phyloP scores from a whole-genome alignment of 2,113 vertebrate genomes.

The Pelecanus crispus region DNA sequence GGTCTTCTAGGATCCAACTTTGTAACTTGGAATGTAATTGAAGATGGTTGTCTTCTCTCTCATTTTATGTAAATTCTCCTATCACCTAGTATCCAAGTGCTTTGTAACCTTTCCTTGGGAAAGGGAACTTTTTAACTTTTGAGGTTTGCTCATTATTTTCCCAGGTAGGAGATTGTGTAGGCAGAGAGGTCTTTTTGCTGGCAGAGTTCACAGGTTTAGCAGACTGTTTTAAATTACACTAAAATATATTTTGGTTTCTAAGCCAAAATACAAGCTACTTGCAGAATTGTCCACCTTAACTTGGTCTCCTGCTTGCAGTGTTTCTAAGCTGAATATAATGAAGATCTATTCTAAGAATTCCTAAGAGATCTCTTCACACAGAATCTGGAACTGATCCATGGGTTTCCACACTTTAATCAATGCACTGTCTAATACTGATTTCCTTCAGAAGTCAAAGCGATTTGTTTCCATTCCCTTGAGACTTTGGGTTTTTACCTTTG shows the following conservation, averaged over 20 bases:
- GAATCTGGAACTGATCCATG: constrained; percentile 35
- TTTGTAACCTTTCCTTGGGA: background rate
- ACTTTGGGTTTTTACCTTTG: constrained; percentile 20
- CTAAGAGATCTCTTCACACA: constrained; percentile 16
- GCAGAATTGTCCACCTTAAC: background rate
- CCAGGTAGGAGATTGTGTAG: background rate
- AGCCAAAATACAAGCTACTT: background rate
- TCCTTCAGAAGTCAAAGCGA: constrained; percentile 25
- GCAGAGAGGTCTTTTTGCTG: background rate
- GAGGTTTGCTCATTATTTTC: background rate
- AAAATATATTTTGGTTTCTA: background rate
- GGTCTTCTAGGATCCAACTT: background rate
- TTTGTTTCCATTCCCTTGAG: constrained; percentile 41
- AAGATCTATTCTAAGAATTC: constrained; percentile 38
- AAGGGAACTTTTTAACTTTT: background rate
- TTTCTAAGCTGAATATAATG: constrained; percentile 28
- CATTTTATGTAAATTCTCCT: background rate
- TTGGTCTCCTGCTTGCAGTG: background rate
- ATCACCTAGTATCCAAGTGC: background rate
- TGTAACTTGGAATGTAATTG: background rate
- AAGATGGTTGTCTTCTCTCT: background rate
- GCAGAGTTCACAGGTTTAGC: background rate
- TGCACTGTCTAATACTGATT: constrained; percentile 20
- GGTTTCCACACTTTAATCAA: constrained; percentile 37
- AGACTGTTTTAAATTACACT: background rate